Evolutionary conservation across 2,888 invertebrate species (phyloP).

Genomic region (Lasioglossum pauxillum): DNA sequence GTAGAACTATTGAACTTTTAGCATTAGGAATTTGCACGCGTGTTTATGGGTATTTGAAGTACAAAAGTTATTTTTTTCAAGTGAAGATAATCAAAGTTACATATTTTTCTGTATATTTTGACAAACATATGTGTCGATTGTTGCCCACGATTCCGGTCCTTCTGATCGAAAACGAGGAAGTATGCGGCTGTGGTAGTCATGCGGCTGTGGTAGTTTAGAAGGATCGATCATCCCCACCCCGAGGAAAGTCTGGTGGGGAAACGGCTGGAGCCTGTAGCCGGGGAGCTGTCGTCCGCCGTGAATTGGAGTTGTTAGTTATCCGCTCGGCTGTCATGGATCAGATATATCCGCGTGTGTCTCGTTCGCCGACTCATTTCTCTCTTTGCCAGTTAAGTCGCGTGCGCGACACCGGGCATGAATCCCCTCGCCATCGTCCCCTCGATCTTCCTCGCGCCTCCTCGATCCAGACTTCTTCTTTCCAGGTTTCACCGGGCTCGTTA

Average conservation of each 20-base stretch:
- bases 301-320: conserved; percentile 58
- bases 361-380: conserved; percentile 33
- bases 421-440: not conserved
- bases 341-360: conserved; percentile 39
- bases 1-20: too few relatives aligned
- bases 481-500: conserved; percentile 50
- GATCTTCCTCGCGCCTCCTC: conserved; percentile 20
- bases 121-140: not conserved
- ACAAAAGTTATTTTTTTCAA: too few relatives aligned
- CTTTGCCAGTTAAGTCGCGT: conserved; percentile 46
- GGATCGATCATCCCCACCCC: not conserved
- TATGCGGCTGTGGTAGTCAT: not conserved
- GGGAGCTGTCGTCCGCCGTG: conserved; percentile 28
- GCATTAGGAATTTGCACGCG: too few relatives aligned
- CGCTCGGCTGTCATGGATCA: conserved; percentile 43
- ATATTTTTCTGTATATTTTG: not conserved
- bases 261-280: not conserved
- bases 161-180: not conserved
- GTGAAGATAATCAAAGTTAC: too few relatives aligned
- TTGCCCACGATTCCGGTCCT: not conserved
- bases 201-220: not conserved
- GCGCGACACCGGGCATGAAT: conserved; percentile 42
- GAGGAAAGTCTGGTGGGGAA: not conserved
- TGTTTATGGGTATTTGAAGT: too few relatives aligned
- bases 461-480: conserved; percentile 23